phyloP scores from a whole-genome alignment of 37 sponge, comb jelly and placozoan species.

The Hormiphora californensis region DNA sequence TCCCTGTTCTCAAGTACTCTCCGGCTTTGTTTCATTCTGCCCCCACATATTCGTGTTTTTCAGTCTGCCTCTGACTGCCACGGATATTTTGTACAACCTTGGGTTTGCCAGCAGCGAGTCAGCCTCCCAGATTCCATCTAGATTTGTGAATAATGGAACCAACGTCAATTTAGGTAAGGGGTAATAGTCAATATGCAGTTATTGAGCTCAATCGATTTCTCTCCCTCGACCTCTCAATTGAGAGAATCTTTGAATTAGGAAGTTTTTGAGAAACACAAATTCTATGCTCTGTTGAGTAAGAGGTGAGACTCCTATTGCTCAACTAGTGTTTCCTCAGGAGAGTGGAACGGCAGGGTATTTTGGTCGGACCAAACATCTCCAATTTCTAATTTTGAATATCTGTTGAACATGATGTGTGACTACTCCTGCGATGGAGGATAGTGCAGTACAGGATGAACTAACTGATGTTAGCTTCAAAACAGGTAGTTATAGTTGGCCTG shows the following conservation, averaged over 20 bases:
- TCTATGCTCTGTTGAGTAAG: too few species aligned
- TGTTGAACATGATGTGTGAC: constrained; percentile 53
- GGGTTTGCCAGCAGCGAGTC: constrained; percentile 26
- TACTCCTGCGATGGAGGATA: constrained; percentile 40
- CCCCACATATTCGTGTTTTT: too few species aligned
- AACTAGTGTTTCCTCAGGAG: too few species aligned
- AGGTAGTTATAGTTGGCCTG: too few species aligned
- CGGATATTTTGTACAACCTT: constrained; percentile 33
- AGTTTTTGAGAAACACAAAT: too few species aligned
- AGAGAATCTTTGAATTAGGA: too few species aligned
- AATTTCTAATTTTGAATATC: constrained; percentile 45
- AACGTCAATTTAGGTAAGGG: neutral
- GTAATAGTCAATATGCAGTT: neutral
- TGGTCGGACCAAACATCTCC: constrained; percentile 52
- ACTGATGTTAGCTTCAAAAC: constrained; percentile 20
- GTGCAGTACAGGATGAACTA: neutral
- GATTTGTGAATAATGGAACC: constrained; percentile 2
- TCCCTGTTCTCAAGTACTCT: too few species aligned
- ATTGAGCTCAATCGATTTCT: neutral
- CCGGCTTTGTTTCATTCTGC: too few species aligned
- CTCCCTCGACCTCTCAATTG: neutral
- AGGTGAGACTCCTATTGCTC: neutral
- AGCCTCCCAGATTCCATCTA: neutral
- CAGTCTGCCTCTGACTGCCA: constrained; percentile 47
- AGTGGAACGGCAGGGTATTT: constrained; percentile 31